Base-by-base conservation (phyloP, 2,113 vertebrate genomes). In the Poeciliopsis retropinna region DNA sequence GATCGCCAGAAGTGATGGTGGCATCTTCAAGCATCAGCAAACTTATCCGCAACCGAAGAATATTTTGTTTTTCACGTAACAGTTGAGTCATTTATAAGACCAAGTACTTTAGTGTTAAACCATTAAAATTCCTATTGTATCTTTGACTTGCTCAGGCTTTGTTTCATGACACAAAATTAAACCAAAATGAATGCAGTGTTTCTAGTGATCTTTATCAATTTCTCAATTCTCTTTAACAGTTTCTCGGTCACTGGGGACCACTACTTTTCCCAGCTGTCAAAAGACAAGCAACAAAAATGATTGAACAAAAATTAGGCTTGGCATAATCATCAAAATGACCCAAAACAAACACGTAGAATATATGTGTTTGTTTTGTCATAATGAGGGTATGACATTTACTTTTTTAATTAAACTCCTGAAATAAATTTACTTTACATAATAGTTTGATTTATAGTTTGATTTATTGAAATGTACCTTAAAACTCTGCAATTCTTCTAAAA, bases 1-100 rank as follows among this genome's bases (percentile, higher is more conserved):
- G 80, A 69, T 13, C 78, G 81, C 78, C 63, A 15, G 64, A 15
- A 39, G 2, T 19, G 14, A 67, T 27, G 3, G n/a, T n/a, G 10
- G 11, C 11, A 39, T 13, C n/a, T 66, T 37, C 1, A 37, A 65
- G 9, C 34, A 39, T n/a, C 10, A 4, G 62, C 7, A 32, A 7
- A 12, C 2, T 10, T 10, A 25, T 54, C 3, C 51, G 22, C 8
- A 54, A 54, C 22, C 0, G 2, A 22, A n/a, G 29, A 39, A 39
- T 39, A 2, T 39, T 39, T 5, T 0, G 64, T 5, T 64, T 64
- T 64, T 34, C 10, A 65, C n/a, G 22, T 10, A 65, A 65, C 30
- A 17, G 22, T 25, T 64, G 63, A 9, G 34, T 19, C 25, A 7
- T 19, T 65, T 65, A n/a, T 5, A 12, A 28, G 60, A 5, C 27